Conservation (phyloP, 2,797 vertebrate species). For the Chelmon rostratus region DNA sequence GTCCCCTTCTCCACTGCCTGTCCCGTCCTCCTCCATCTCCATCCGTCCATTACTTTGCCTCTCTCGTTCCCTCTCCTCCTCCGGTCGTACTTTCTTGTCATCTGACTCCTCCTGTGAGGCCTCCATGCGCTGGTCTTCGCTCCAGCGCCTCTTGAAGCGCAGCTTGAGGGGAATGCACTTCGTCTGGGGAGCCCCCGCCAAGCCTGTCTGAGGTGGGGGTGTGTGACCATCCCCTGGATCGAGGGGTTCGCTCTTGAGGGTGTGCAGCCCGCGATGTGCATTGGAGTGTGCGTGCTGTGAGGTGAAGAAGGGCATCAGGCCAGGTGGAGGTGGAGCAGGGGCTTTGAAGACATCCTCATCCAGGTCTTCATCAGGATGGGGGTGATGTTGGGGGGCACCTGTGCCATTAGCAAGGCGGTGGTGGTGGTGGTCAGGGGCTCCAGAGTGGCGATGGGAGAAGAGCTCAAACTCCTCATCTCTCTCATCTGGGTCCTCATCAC, state of each 20-base stretch:
- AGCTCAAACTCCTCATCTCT: conserved; percentile 87
- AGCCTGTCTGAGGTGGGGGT: conserved; percentile 61
- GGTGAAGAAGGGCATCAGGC: conserved; percentile 79
- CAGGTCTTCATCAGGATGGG: conserved; percentile 86
- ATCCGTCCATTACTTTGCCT: conserved; percentile 71
- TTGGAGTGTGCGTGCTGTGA: conserved; percentile 67
- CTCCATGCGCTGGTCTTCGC: conserved; percentile 93
- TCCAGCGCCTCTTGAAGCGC: conserved; percentile 95
- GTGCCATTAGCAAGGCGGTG: conserved; percentile 78
- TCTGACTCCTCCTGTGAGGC: conserved; percentile 87
- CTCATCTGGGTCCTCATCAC: conserved; percentile 89
- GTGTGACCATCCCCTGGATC: conserved; percentile 69
- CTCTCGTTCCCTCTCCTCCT: conserved; percentile 71
- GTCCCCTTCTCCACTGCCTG: conserved; percentile 75
- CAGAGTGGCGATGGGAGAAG: conserved; percentile 72
- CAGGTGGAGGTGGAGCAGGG: conserved; percentile 85
- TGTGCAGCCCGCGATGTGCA: conserved; percentile 51
- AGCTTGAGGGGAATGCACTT: conserved; percentile 94
- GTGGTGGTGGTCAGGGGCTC: conserved; percentile 64
- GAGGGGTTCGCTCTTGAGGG: conserved; percentile 79
- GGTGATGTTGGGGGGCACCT: conserved; percentile 46
- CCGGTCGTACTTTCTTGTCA: conserved; percentile 90
- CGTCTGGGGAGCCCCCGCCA: conserved; percentile 59
- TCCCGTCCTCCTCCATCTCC: conserved; percentile 80
- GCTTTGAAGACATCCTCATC: conserved; percentile 95